Evolutionary conservation across 2,113 vertebrate species (phyloP), one percentile per base, ranked within the genome.

Genomic region (Plectropomus leopardus): DNA sequence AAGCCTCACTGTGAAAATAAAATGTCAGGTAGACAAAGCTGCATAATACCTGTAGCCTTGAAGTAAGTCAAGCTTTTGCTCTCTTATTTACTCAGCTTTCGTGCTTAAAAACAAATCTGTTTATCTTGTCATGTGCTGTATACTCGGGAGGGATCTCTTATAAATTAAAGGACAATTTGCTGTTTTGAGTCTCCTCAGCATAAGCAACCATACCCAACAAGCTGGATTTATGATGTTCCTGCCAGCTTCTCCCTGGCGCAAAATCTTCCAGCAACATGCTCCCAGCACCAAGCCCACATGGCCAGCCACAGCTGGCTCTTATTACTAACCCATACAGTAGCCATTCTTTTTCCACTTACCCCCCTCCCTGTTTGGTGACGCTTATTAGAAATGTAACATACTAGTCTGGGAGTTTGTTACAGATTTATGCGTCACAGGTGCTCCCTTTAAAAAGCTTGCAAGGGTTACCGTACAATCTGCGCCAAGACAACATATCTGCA

Each of bases 381-480:
- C 96, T 94, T 96, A 95, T 96, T 96, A 96, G 96, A 97, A 97
- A 96, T 95, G 94, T 97, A 96, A 96, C 96, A 95, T 96, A 94
- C 92, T 94, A 92, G 88, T 86, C 75, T 45, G 68, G 93, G 90
- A 94, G 93, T 95, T 94, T 94, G 90, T 95, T 95, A 93, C 91
- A 96, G 96, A 96, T 97, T 98, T 96, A 96, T 97, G 95, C 86
- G 90, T 92, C 93, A 96, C 96, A 96, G 94, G 95, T 98, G 95
- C 94, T 93, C 93, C 83, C 60, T 91, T 94, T 95, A 91, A 94
- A 94, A 94, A 87, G 72, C 63, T 72, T 87, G 85, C 72, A 68
- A 66, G 74, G 71, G 83, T 89, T 86, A 88, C 71, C 54, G 5
- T 77, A 63, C 26, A 48, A 59, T 72, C 28, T 77, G 50, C 36